A percentile compares a stretch with the other conserved stretches of the same genome.
These are phyloP conservation scores for Malthinus flaveolus DNA, from an alignment of 2,888 invertebrate species.

Conservation along the genomic window DNA sequence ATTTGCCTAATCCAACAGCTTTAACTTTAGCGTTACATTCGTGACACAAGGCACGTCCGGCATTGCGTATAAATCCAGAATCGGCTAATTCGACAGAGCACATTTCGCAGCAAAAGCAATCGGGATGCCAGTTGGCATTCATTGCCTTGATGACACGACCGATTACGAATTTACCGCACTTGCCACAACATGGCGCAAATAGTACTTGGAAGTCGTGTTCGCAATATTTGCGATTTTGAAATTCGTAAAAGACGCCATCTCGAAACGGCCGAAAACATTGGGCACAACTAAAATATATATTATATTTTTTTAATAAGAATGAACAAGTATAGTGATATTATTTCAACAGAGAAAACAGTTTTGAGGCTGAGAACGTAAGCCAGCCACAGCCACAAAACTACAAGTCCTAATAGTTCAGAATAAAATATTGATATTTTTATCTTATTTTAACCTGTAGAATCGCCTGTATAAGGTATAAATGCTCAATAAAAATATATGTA, in stretches of 20 bases:
- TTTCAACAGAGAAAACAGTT: no score
- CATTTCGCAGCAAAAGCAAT: conserved; percentile 95
- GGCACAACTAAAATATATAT: conserved; percentile 73
- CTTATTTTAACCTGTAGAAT: no score
- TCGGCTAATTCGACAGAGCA: conserved; percentile 93
- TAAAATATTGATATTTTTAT: no score
- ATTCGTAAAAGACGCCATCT: conserved; percentile 97
- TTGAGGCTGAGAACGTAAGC: no score
- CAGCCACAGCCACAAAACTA: no score
- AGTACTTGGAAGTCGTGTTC: conserved; percentile 98
- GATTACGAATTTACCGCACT: conserved; percentile 88
- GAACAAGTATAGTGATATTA: no score
- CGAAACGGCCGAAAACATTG: conserved; percentile 98
- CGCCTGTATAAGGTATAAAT: no score
- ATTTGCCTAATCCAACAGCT: conserved; percentile 92
- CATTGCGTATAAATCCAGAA: conserved; percentile 94
- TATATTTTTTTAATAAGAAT: neutral
- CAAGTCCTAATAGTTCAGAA: no score
- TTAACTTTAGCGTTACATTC: conserved; percentile 96
- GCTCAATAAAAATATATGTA: conserved; percentile 35
- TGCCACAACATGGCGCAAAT: conserved; percentile 81
- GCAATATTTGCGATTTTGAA: conserved; percentile 98
- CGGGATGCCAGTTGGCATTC: conserved; percentile 99
- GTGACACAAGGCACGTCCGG: conserved; percentile 86
- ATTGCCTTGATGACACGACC: conserved; percentile 99